Evolutionary conservation across 2,113 vertebrate species (phyloP).

Genomic region (Piaya cayana): DNA sequence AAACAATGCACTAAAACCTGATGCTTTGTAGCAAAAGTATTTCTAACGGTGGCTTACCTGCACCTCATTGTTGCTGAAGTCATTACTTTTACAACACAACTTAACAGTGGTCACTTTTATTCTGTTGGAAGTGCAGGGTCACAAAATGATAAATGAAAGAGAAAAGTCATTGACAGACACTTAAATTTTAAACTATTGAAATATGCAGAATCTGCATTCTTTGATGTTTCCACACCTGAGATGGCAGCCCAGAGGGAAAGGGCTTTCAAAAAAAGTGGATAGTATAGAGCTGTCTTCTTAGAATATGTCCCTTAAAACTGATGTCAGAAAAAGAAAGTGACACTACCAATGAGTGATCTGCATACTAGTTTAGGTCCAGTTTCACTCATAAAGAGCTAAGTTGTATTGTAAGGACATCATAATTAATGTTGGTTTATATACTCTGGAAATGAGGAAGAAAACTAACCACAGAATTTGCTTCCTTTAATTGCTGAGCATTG

Average conservation of each 20-base stretch:
- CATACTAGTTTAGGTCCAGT: not conserved
- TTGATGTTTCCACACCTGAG: not conserved
- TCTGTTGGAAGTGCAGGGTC: not conserved
- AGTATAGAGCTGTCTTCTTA: not conserved
- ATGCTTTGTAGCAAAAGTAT: not conserved
- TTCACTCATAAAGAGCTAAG: not conserved
- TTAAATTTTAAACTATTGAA: not conserved
- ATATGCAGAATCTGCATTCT: no score
- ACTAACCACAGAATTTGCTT: not conserved
- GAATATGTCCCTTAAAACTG: rapidly evolving
- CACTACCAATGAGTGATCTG: rapidly evolving
- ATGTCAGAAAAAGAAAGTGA: not conserved
- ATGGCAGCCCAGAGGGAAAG: not conserved
- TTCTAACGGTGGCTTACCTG: not conserved
- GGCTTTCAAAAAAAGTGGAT: not conserved
- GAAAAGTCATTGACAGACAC: not conserved
- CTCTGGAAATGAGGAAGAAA: not conserved
- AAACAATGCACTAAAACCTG: not conserved
- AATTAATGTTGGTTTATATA: not conserved
- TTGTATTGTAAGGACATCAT: not conserved
- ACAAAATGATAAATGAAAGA: not conserved
- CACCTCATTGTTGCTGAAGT: not conserved
- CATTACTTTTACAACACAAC: rapidly evolving
- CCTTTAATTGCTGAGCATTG: not conserved
- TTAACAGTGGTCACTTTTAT: not conserved